Evolutionary conservation across 2,888 invertebrate genomes (phyloP).

Genomic region (Mesodorylaimus sp.): DNA sequence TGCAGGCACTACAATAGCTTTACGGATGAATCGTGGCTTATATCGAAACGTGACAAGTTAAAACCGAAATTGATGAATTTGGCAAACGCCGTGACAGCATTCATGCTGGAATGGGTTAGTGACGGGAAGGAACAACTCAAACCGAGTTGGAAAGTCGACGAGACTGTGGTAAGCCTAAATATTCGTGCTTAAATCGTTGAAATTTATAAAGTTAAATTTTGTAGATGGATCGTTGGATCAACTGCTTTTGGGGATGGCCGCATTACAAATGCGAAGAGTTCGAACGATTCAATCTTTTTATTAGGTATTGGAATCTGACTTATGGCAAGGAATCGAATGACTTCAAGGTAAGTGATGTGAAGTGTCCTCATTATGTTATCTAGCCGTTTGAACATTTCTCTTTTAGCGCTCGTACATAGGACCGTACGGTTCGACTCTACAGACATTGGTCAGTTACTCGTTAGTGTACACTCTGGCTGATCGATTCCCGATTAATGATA

Average conservation of each 20-base stretch:
- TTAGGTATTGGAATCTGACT: too few species aligned
- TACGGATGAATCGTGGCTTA: neutral
- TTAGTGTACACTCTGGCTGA: neutral
- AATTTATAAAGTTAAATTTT: neutral
- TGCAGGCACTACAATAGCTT: slow-evolving; percentile 4
- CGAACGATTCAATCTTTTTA: too few species aligned
- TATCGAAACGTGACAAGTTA: neutral
- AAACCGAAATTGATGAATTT: neutral
- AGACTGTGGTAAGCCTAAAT: neutral
- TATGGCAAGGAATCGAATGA: too few species aligned
- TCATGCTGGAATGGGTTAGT: neutral
- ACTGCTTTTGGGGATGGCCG: neutral
- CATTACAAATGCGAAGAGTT: neutral
- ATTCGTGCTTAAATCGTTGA: neutral
- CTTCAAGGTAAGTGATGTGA: too few species aligned
- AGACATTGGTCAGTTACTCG: neutral
- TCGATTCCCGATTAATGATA: neutral
- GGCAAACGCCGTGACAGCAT: neutral
- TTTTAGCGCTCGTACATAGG: too few species aligned
- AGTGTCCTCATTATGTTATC: too few species aligned
- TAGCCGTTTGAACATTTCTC: too few species aligned
- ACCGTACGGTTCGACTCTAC: too few species aligned
- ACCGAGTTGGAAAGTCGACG: neutral
- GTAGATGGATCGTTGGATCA: neutral
- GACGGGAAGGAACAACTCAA: neutral